Conservation (phyloP, 2,888 invertebrate genomes). For the Cantharis rustica region DNA sequence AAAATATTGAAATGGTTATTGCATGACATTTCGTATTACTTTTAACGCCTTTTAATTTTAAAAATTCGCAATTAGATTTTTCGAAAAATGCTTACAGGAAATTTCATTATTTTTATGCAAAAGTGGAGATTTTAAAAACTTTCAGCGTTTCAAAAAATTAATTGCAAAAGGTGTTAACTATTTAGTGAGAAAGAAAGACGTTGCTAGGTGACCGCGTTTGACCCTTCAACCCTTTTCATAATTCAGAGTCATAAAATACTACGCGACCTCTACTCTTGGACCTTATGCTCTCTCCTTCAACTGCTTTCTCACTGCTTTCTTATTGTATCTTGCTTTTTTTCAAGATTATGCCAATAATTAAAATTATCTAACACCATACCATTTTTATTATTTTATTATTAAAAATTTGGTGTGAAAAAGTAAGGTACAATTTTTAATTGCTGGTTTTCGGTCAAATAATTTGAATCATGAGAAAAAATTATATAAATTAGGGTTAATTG, state of each 20-base stretch:
- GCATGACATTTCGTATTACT: neutral
- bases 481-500: no score
- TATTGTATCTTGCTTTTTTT: neutral
- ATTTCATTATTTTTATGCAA: neutral
- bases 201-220: constrained; percentile 38
- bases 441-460: no score
- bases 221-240: constrained; percentile 27
- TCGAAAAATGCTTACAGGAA: neutral
- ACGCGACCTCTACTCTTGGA: neutral
- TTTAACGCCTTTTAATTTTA: neutral
- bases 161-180: constrained; percentile 38
- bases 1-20: neutral
- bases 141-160: constrained; percentile 21
- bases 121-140: neutral
- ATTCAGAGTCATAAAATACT: constrained; percentile 21
- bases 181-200: constrained; percentile 33
- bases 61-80: no score
- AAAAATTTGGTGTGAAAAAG: no score
- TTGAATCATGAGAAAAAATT: no score
- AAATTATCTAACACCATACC: neutral
- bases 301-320: neutral
- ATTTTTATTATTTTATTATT: no score
- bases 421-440: no score
- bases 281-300: neutral
- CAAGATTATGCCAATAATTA: neutral